Base-by-base conservation (phyloP, 2,113 vertebrate species). In the Shinisaurus crocodilurus region DNA sequence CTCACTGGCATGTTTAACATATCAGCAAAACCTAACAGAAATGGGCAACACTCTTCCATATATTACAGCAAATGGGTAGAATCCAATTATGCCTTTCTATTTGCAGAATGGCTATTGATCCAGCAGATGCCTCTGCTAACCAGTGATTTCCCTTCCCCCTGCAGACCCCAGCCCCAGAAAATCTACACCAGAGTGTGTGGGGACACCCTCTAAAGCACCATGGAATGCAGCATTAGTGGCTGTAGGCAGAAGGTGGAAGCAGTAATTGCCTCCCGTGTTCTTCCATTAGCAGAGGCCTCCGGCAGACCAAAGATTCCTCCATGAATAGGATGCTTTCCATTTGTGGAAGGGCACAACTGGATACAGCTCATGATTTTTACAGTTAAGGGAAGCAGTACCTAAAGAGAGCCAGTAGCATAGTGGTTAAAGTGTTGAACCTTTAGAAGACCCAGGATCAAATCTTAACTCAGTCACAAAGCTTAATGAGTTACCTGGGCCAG, bases 1-100 rank as follows among this genome's bases (percentile, higher is more conserved):
- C 90, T 88, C 79, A 89, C 67, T 43, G 86, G 69, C 32, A 60
- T 57, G 32, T 87, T 82, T 88, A 92, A 72, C 69, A 81, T 86
- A 40, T 79, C 65, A 34, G 29, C 54, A 87, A 54, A 82, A 85
- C 43, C 0, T 5, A 93, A 20, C 29, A 60, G 23, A 90, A 91
- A 89, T 25, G 25, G 20, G 3, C 92, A 45, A 75, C 84, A n/a
- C 50, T 91, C n/a, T 40, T 90, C n/a, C 5, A 1, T 70, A 81
- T 90, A 80, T 90, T 25, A 45, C 1, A 75, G 54, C 29, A 90
- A 34, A 40, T 63, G 27, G 9, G 13, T 57, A n/a, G 54, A 37
- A 27, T 63, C n/a, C n/a, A 40, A 25, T 63, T 37, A 25, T 82
- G n/a, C 34, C 54, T 6, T 80, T 50, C 18, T 54, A 34, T 81